Conservation (phyloP, 2,113 vertebrate genomes). For the Oxyura jamaicensis region DNA sequence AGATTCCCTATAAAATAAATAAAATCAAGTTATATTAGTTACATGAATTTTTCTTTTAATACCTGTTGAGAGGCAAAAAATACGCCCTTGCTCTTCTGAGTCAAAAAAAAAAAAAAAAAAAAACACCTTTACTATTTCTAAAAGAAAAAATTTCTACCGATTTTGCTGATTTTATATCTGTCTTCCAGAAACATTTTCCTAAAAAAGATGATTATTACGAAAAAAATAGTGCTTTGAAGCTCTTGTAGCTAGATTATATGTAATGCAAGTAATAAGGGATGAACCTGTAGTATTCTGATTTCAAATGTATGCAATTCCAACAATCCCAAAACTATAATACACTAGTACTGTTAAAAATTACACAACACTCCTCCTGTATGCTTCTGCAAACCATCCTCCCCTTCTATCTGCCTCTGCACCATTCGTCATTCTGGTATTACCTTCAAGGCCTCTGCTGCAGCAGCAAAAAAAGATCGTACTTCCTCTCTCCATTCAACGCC, state of each 20-base stretch:
- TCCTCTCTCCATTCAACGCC: rapidly evolving
- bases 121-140: background rate
- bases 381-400: background rate
- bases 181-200: background rate
- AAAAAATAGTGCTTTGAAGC: background rate
- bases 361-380: background rate
- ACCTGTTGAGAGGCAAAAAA: background rate
- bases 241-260: background rate
- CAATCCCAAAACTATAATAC: background rate
- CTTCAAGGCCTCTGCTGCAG: background rate
- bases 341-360: background rate
- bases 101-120: background rate
- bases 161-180: background rate
- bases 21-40: background rate
- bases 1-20: constrained; percentile 84
- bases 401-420: background rate
- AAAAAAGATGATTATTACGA: background rate
- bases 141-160: background rate
- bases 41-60: rapidly evolving
- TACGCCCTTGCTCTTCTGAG: background rate
- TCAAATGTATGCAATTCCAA: background rate
- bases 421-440: rapidly evolving
- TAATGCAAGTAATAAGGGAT: background rate
- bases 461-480: background rate
- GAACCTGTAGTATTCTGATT: background rate